Conservation (phyloP, 92 coral and sea anemone species). For the Porites rus region DNA sequence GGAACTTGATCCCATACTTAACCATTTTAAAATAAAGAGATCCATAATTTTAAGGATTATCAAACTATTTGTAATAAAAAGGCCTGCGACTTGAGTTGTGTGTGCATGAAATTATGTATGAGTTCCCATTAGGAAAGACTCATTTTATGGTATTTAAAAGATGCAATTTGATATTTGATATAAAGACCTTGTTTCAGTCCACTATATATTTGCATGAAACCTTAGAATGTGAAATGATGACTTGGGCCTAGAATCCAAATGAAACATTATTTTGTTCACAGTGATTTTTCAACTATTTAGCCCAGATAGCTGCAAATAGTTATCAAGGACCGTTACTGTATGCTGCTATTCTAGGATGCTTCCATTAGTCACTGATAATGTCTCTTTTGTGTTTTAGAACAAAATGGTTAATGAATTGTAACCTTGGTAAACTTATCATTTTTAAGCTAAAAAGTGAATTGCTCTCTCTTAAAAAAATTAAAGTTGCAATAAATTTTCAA, state of each 20-base stretch:
- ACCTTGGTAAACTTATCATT: neutral
- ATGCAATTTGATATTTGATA: too few relatives aligned
- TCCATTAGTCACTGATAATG: neutral
- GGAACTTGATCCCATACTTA: too few relatives aligned
- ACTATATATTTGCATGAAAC: neutral
- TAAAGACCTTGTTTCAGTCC: too few relatives aligned
- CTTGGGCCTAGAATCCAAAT: neutral
- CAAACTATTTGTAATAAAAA: too few relatives aligned
- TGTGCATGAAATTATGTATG: too few relatives aligned
- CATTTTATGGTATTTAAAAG: too few relatives aligned
- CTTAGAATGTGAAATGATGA: neutral
- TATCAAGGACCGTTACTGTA: neutral
- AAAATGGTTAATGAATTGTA: slow-evolving; percentile 9
- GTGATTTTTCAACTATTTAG: slow-evolving; percentile 9
- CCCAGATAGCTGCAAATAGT: neutral
- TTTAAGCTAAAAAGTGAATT: neutral
- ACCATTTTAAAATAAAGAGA: too few relatives aligned
- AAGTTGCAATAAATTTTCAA: neutral
- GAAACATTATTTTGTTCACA: neutral
- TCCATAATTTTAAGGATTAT: too few relatives aligned
- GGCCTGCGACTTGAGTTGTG: too few relatives aligned
- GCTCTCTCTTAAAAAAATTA: neutral
- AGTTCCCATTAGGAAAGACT: too few relatives aligned
- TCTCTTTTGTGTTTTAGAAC: neutral
- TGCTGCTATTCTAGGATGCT: neutral